A percentile compares a stretch with the other conserved stretches of the same genome.
These are phyloP conservation scores for Esox masquinongy DNA, from an alignment of 2,797 vertebrate genomes.

Conservation along the genomic window DNA sequence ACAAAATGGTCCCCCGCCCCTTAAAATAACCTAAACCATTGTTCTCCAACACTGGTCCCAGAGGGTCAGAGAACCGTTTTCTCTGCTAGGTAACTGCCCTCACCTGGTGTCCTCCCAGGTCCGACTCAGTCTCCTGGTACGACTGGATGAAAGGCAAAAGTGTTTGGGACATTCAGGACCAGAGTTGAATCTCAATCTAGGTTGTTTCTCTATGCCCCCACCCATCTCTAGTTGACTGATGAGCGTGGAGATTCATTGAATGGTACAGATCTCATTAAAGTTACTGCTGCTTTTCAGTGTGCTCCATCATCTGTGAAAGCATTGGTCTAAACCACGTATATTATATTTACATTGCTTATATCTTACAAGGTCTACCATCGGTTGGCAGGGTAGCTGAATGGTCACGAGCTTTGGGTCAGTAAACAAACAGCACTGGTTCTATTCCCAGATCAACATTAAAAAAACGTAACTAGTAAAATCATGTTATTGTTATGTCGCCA, in stretches of 20 bases:
- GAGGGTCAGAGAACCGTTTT: no score
- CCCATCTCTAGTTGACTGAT: conserved; percentile 12
- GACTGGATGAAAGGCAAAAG: no score
- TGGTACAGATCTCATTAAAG: conserved; percentile 52
- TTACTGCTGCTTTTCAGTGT: conserved; percentile 24
- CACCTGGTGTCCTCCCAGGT: no score
- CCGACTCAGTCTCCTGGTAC: no score
- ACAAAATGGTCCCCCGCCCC: conserved; percentile 21
- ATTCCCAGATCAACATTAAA: no score
- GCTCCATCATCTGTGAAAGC: background rate
- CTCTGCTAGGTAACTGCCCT: no score
- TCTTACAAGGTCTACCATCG: background rate
- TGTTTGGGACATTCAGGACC: no score
- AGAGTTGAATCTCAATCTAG: background rate
- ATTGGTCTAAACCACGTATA: background rate
- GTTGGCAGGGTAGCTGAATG: no score
- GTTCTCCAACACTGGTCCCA: no score
- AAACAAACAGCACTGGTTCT: no score
- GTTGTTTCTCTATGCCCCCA: background rate
- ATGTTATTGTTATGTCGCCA: conserved; percentile 21
- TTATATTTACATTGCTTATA: background rate
- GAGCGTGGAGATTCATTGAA: conserved; percentile 49
- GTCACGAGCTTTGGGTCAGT: no score
- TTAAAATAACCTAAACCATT: background rate
- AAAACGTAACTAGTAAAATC: background rate